Base-by-base conservation (phyloP, 1,140 invertebrate species). In the Brachionus paranguensis region DNA sequence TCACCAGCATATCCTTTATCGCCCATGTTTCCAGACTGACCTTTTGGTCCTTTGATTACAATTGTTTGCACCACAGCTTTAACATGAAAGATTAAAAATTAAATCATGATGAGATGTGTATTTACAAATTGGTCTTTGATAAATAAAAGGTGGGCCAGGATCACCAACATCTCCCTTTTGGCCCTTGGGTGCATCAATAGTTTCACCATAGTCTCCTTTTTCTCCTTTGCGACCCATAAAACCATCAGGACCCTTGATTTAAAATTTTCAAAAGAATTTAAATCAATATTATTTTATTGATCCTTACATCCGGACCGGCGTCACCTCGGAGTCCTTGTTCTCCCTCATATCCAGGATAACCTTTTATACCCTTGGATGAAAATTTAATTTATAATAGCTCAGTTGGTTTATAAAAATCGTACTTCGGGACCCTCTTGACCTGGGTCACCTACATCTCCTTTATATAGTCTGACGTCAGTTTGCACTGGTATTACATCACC, bases 201-300 rank as follows among this genome's bases (percentile, higher is more conserved):
- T 53, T 33, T 68, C 60, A 20, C 81, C 81, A 70, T 84, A 65
- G 65, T 84, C 81, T 11, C 81, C 81, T 55, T 72, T 84, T 50
- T 68, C 81, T 33, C 81, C 81, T 70, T 20, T 41, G 17, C 8
- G 64, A 37, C 81, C 81, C 7, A 24, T 43, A n/a, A 29, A 5
- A 53, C 81, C 81, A 55, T 45, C 64, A 10, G 7, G 17, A 24
- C 78, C 78, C 78, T 81, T 37, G 37, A 64, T 41, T 64, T 10
- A 29, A 81, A 24, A 27, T n/a, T 11, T 41, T 7, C 12, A 43
- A 41, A 2, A 55, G 6, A 17, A 12, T 27, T 37, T 27, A 41
- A 29, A 7, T 79, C 3, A 17, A 55, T 3, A 65, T 29, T 55
- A 53, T n/a, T 37, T 37, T 3, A 7, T 6, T 37, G 33, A 37